These are phyloP conservation scores for Hydractinia symbiolongicarpus DNA, from an alignment of 30 jellyfish, hydroid and myxozoan species.

Conservation along the genomic window DNA sequence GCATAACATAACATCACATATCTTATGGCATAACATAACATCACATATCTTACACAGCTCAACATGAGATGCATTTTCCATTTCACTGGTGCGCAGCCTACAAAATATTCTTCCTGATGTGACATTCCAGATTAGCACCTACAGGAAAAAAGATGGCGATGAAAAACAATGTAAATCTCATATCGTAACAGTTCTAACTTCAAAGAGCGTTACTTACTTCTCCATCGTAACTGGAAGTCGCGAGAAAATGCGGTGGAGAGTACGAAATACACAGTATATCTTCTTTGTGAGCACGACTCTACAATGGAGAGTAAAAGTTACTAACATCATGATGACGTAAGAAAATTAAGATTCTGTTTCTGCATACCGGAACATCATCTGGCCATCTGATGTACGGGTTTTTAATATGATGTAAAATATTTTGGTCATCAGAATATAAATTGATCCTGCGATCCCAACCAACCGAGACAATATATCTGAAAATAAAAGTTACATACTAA, in stretches of 20 bases:
- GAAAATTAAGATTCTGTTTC: not conserved
- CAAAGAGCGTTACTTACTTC: slow-evolving; percentile 42
- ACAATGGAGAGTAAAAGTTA: not conserved
- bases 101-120: slow-evolving; percentile 85
- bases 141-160: not conserved
- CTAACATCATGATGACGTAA: not conserved
- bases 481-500: not conserved
- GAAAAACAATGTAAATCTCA: not conserved
- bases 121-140: slow-evolving; percentile 87
- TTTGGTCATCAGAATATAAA: slow-evolving; percentile 72
- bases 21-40: not conserved
- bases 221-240: slow-evolving; percentile 97
- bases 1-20: no score
- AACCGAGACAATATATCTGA: slow-evolving; percentile 76
- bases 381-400: slow-evolving; percentile 76
- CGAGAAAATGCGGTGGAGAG: slow-evolving; percentile 79
- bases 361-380: slow-evolving; percentile 64
- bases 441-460: slow-evolving; percentile 95
- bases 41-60: slow-evolving; percentile 7
- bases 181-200: not conserved
- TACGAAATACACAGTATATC: slow-evolving; percentile 83
- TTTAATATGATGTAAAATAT: slow-evolving; percentile 74
- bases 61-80: slow-evolving; percentile 2
- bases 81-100: slow-evolving; percentile 33
- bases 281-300: slow-evolving; percentile 81